These are phyloP conservation scores for Lagodon rhomboides DNA, from an alignment of 2,797 vertebrate species.

Conservation along the genomic window DNA sequence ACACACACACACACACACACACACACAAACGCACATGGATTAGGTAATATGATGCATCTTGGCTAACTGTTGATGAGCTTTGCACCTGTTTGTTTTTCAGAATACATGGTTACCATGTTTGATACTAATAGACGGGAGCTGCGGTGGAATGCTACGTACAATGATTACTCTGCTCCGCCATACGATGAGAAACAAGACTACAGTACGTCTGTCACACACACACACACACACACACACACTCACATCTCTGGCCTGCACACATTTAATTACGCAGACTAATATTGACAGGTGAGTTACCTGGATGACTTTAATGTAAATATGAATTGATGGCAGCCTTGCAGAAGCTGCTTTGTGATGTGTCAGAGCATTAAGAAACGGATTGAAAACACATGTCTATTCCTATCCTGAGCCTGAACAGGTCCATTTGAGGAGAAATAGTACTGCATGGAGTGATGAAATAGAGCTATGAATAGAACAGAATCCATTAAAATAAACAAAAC, in stretches of 20 bases:
- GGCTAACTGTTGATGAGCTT: background rate
- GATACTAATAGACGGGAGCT: constrained; percentile 93
- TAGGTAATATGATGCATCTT: background rate
- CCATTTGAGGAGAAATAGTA: background rate
- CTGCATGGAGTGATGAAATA: background rate
- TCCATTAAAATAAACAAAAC: background rate
- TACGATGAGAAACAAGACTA: constrained; percentile 90
- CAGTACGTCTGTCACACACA: constrained; percentile 84
- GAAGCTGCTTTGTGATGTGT: background rate
- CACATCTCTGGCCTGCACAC: background rate
- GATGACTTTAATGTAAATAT: background rate
- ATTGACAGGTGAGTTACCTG: background rate
- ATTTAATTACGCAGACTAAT: background rate
- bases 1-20: background rate
- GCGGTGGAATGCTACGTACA: constrained; percentile 95
- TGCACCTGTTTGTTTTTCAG: constrained; percentile 75
- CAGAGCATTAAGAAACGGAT: background rate
- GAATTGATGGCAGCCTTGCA: background rate
- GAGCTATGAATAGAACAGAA: too few relatives aligned
- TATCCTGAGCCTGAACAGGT: background rate
- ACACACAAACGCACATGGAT: background rate
- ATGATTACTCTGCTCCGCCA: constrained; percentile 91
- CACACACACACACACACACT: background rate
- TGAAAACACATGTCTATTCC: background rate
- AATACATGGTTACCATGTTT: constrained; percentile 97